Evolutionary conservation across 2,888 invertebrate species (phyloP), one percentile per base, ranked within the genome.

Genomic region (Latheticus oryzae): DNA sequence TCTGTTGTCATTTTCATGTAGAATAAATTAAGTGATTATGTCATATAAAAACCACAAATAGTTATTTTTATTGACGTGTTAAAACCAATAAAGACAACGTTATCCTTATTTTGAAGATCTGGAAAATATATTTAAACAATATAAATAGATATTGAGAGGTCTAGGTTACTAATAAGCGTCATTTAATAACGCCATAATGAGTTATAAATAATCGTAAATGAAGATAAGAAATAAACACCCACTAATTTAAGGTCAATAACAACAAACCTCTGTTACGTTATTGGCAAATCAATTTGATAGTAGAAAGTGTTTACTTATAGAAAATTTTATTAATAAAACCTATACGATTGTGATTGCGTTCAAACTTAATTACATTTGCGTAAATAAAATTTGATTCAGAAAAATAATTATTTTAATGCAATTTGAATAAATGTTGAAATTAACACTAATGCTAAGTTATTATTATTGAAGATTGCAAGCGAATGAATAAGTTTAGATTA

Each of bases 171-270:
- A 33, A 45, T 17, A 35, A 58, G 50, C 58, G 54, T 58, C 58
- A 58, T 48, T 53, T 15, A 37, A 48, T 58, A 58, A 58, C 52
- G 52, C 38, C 15, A 30, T 24, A 28, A n/a, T 12, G 28, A 43
- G 16, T 32, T 53, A 53, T 48, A 53, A 58, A 58, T 58, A 53
- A 45, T 52, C 30, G 12, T 33, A 30, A 26, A 9, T 7, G n/a
- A 12, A 37, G 48, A 54, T 53, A 52, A 47, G 26, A 23, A 50
- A 43, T 58, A 53, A 54, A 58, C 58, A 58, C 58, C 58, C 58
- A 58, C 58, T 58, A 58, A 54, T 58, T 58, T 54, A 58, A 54
- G 50, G 54, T 58, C 58, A 58, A 35, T 42, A 30, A 35, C 35
- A 19, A 51, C 17, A 47, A 32, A 33, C 19, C 17, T 21, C 33